Evolutionary conservation across 2,888 invertebrate species (phyloP), one percentile per base, ranked within the genome.

Genomic region (Ptycholaimellus sp.): DNA sequence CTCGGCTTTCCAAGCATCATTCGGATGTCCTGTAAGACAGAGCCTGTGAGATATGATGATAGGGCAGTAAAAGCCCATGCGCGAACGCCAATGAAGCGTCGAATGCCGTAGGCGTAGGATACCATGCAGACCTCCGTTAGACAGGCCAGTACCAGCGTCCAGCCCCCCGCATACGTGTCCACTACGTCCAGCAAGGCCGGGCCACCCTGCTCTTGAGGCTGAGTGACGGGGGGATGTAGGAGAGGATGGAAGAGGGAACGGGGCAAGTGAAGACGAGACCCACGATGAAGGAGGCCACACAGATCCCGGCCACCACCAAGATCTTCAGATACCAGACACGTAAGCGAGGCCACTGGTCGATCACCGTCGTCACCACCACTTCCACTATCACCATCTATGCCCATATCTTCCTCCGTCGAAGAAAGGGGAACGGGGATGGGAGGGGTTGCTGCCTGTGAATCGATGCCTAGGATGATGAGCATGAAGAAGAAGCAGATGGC

Each of bases 101-200:
- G n/a, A 6, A 41, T 21, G 57, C 65, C 65, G 46, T 66, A 65
- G 3, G 61, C 54, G 58, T 61, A 65, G 18, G 60, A 49, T 21
- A 65, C 51, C 17, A 59, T 54, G 23, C 62, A 38, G 40, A 61
- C 60, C 44, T 65, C 65, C 17, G 68, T 67, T 43, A 76, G 46
- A 14, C 61, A 61, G 33, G 64, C 61, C 37, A 62, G 46, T 18
- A 63, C 48, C 13, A 63, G 53, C 6, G 61, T 59, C 44, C 61
- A 63, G 34, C 60, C 59, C 22, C 61, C 63, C 7, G 61, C 60
- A 45, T 61, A 63, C 44, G 58, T 60, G 48, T 63, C 62, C 46
- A 63, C 58, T 37, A 63, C 46, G 43, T 60, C 57, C 23, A 63
- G 49, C 47, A 63, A 53, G 48, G 57, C 62, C 50, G 62, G 58